Percentiles rank a stretch among this genome's conserved stretches.
Evolutionary conservation across 1,140 invertebrate species (phyloP).

Genomic region (Cryptotermes secundus): DNA sequence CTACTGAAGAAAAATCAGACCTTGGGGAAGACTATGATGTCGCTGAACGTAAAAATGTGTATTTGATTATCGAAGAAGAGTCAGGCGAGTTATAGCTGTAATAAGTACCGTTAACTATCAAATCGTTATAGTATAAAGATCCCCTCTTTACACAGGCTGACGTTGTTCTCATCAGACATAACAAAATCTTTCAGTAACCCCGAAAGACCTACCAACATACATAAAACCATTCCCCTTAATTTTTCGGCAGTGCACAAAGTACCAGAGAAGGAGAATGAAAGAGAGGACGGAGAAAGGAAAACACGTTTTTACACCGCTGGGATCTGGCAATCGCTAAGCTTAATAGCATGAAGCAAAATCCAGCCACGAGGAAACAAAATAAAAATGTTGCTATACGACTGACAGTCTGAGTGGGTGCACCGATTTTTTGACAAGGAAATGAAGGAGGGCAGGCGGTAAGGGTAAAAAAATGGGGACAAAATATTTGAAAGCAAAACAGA

Average conservation of each 20-base stretch:
- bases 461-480: background rate
- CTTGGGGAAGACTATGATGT: too few relatives aligned
- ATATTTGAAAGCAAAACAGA: background rate
- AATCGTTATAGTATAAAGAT: too few relatives aligned
- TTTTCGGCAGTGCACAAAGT: background rate
- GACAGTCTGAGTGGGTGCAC: background rate
- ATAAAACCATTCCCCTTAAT: background rate
- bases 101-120: too few relatives aligned
- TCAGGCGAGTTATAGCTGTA: too few relatives aligned
- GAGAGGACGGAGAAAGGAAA: background rate
- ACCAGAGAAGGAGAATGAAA: background rate
- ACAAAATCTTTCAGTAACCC: too few relatives aligned
- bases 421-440: constrained; percentile 13
- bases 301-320: background rate
- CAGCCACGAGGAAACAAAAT: background rate
- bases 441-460: background rate
- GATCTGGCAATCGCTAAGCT: background rate
- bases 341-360: constrained; percentile 12
- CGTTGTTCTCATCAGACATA: too few relatives aligned
- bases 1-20: background rate
- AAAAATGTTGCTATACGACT: background rate
- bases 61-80: too few relatives aligned
- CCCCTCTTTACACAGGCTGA: too few relatives aligned
- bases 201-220: too few relatives aligned
- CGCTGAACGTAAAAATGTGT: too few relatives aligned